Percentiles rank a stretch among this genome's conserved stretches.
Evolutionary conservation across 2,888 invertebrate species (phyloP).

Genomic region (Mythimna ferrago): DNA sequence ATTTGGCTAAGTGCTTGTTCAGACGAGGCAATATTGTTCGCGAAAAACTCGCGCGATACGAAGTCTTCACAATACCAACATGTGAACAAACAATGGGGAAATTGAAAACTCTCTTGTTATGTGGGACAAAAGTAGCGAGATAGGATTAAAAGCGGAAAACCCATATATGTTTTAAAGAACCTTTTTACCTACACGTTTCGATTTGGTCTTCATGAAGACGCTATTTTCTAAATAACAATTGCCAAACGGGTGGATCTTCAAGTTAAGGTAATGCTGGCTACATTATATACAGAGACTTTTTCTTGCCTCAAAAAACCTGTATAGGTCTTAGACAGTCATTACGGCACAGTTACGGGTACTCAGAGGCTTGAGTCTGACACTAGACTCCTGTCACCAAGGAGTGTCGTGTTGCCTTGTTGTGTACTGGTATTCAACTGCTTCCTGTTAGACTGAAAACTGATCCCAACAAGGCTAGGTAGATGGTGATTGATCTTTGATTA

Average conservation of each 20-base stretch:
- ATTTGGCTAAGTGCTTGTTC: conserved; percentile 71
- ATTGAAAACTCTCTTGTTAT: conserved; percentile 1
- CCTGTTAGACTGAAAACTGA: not conserved
- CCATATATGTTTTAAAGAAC: conserved; percentile 3
- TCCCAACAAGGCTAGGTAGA: not conserved
- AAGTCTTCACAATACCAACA: conserved; percentile 1
- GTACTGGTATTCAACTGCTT: not conserved
- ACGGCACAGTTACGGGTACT: too few relatives aligned
- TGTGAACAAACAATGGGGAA: conserved; percentile 1
- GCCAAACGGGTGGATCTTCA: too few relatives aligned
- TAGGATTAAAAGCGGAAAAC: not conserved
- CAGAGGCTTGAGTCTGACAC: too few relatives aligned
- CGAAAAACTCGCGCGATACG: not conserved
- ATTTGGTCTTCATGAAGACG: not conserved
- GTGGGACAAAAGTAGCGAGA: not conserved
- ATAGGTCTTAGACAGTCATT: too few relatives aligned
- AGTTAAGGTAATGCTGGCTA: too few relatives aligned
- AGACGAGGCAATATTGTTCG: conserved; percentile 14
- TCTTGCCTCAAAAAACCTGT: too few relatives aligned
- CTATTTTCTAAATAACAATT: too few relatives aligned
- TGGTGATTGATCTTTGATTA: conserved; percentile 6
- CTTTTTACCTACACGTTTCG: not conserved
- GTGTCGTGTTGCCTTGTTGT: too few relatives aligned
- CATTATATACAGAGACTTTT: too few relatives aligned
- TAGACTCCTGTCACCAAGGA: too few relatives aligned